phyloP scores from a whole-genome alignment of 2,113 vertebrate genomes.

The Grantiella picta region DNA sequence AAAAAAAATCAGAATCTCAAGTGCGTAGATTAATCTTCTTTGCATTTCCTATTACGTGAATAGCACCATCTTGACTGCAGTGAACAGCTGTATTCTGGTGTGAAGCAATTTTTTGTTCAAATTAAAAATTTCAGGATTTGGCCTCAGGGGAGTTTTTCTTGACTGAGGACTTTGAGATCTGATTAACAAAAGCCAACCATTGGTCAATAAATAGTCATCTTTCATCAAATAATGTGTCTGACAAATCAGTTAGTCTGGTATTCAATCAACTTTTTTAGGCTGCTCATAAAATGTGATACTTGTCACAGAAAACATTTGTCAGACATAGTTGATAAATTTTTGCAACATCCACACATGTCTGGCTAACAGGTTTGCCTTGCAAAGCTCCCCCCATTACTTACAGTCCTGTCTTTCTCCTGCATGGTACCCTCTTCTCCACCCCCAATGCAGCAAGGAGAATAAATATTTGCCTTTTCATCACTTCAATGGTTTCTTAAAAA shows the following conservation, averaged over 20 bases:
- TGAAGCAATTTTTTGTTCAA: not conserved
- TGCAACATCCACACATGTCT: not conserved
- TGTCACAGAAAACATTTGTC: not conserved
- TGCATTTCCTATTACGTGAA: not conserved
- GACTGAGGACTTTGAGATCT: not conserved
- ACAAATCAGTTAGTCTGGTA: not conserved
- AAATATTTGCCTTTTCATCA: slow-evolving; percentile 6
- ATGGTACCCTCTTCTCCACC: too few species aligned
- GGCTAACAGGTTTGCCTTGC: not conserved
- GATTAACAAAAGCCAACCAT: not conserved
- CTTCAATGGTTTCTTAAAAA: not conserved
- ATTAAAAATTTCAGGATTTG: slow-evolving; percentile 1
- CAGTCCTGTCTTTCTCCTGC: not conserved
- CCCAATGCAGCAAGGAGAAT: not conserved
- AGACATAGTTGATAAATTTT: not conserved
- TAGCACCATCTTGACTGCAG: not conserved
- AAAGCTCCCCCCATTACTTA: not conserved
- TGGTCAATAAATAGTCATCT: not conserved
- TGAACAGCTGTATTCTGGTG: not conserved
- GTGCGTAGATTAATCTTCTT: not conserved
- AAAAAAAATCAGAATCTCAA: not conserved
- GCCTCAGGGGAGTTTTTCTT: not conserved
- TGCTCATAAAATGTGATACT: not conserved
- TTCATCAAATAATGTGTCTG: not conserved
- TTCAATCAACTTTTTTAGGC: not conserved